phyloP scores from a whole-genome alignment of 92 coral and sea anemone species.

The Desmophyllum pertusum region DNA sequence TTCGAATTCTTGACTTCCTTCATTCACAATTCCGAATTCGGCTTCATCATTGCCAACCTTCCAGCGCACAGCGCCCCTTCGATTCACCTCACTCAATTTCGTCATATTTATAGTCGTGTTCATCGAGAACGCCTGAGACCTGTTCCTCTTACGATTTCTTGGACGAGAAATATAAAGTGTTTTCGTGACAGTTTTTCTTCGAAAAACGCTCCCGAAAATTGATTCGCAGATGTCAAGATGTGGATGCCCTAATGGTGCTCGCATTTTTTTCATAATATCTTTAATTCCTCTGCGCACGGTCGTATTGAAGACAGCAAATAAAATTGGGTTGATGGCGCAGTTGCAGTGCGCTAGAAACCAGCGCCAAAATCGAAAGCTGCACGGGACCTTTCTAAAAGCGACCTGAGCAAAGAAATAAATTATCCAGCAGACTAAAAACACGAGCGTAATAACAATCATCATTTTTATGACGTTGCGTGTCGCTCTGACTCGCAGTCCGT shows the following conservation, averaged over 20 bases:
- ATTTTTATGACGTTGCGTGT: conserved; percentile 40
- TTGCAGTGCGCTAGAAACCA: conserved; percentile 62
- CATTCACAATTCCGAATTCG: conserved; percentile 9
- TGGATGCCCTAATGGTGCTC: neutral
- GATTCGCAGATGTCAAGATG: neutral
- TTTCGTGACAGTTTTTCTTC: neutral
- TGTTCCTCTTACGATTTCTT: neutral
- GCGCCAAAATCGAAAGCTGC: conserved; percentile 47
- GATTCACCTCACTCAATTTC: neutral
- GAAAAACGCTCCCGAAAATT: neutral
- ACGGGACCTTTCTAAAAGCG: conserved; percentile 19
- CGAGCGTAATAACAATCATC: conserved; percentile 41
- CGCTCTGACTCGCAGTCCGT: conserved; percentile 28
- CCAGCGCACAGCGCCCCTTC: neutral
- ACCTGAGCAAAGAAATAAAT: conserved; percentile 48
- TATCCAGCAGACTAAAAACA: conserved; percentile 61
- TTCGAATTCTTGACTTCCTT: neutral
- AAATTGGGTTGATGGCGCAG: conserved; percentile 54
- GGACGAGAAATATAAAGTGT: neutral
- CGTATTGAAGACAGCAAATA: conserved; percentile 37
- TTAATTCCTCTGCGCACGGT: conserved; percentile 44
- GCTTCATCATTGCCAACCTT: neutral
- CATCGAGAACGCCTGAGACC: neutral
- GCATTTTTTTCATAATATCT: neutral
- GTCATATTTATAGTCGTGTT: neutral